Evolutionary conservation across 1,140 invertebrate genomes (phyloP).

Genomic region (Subanguina moxae): DNA sequence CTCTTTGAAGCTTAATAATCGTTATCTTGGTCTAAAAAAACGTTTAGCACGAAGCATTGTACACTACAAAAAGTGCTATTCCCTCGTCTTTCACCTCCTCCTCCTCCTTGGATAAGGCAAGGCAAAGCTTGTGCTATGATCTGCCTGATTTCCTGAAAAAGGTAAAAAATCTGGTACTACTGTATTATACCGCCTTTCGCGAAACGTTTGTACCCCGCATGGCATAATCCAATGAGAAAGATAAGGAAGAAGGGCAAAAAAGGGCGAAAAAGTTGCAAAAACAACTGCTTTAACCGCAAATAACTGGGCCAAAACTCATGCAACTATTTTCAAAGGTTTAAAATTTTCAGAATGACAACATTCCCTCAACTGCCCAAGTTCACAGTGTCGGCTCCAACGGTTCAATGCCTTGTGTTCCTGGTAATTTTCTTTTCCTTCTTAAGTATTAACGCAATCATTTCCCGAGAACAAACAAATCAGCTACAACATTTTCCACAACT

Average conservation of each 20-base stretch:
- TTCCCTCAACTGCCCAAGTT: background rate
- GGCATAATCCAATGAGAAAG: too few relatives aligned
- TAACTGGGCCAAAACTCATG: too few relatives aligned
- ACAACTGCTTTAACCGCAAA: too few relatives aligned
- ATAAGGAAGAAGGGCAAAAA: too few relatives aligned
- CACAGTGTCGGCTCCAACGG: background rate
- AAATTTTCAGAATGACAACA: slow-evolving; percentile 2
- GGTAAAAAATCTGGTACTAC: too few relatives aligned
- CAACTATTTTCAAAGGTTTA: too few relatives aligned
- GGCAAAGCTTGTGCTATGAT: slow-evolving; percentile 12
- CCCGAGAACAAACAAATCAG: too few relatives aligned
- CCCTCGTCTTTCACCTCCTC: slow-evolving; percentile 4
- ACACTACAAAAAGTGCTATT: slow-evolving; percentile 21
- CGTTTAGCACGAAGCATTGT: slow-evolving; percentile 16
- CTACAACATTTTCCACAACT: background rate
- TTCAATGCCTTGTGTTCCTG: slow-evolving; percentile 5
- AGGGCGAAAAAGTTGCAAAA: too few relatives aligned
- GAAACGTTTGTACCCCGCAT: background rate
- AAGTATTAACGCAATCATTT: too few relatives aligned
- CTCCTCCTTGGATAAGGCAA: background rate
- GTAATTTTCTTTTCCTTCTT: too few relatives aligned
- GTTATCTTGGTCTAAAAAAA: background rate
- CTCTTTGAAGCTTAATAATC: background rate
- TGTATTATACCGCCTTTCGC: background rate
- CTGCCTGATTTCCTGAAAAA: slow-evolving; percentile 4